Base-by-base conservation (phyloP, 2,797 vertebrate genomes). In the Hapalemur alaotrensis region DNA sequence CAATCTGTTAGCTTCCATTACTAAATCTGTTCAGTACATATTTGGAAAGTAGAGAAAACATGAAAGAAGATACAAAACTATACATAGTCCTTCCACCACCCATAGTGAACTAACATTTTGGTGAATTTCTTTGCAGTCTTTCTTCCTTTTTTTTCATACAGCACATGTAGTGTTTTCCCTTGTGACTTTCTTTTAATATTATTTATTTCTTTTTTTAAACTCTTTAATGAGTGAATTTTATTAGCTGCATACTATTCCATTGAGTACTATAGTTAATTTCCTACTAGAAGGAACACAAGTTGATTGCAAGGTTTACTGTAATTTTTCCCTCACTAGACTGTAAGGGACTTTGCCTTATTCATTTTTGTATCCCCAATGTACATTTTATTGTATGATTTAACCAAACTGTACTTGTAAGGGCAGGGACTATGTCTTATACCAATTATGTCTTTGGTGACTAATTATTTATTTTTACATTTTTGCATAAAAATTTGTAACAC, bases 11-110 rank as follows among this genome's bases (percentile, higher is more conserved):
- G 50, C 35, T 70, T 80, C 25, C 25, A 25, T 93, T 32, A 75
- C 50, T 67, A 81, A 84, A 84, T 61, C 23, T 23, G 1, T 5
- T 88, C 48, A 69, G 12, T 43, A 23, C 48, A 46, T 86, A 79
- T 81, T 94, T 86, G 54, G 69, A 84, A 95, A 95, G 48, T 59
- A 86, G 28, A 91, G 15, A 92, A 87, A 92, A 80, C 72, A 84
- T 10, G 63, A 86, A 91, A 14, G 12, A 72, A 86, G 28, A 59
- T 65, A 48, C 1, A 57, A 91, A 81, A 54, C 23, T 35, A 59
- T 25, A 35, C 2, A 52, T 11, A 28, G 54, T 82, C 32, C 28
- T 86, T 52, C 14, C 1, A 61, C 20, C 11, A 61, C 30, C 4
- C 13, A 79, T 4, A 38, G 15, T 43, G 32, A 97, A 32, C 57